Evolutionary conservation across 2,113 vertebrate species (phyloP), one percentile per base, ranked within the genome.

Genomic region (Scatophagus argus): DNA sequence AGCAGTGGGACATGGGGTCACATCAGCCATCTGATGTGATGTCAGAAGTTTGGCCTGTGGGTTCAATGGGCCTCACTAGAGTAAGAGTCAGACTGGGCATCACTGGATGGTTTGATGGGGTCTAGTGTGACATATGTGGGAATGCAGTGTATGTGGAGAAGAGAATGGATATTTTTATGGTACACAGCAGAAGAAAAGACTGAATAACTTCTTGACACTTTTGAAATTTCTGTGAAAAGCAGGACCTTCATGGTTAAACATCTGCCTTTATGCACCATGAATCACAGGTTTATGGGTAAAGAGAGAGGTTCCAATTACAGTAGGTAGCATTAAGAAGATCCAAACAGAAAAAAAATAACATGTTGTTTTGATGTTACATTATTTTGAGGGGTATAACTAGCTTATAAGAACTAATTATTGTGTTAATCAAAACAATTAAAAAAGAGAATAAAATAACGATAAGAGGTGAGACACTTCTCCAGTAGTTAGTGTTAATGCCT

Each of bases 1-100:
- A 89, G 79, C 43, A n/a, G 38, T 60, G 61, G 66, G 77, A 92
- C 85, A 82, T 43, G 59, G 73, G 85, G 75, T 79, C 88, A 86
- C 78, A 74, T 83, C 79, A 74, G 75, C 63, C 59, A 52, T 78
- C 76, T 80, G 71, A 83, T 81, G 65, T 51, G 55, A 72, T 82
- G 85, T 90, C 89, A 91, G 55, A 67, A 59, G 14, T 56, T 21
- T 76, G 31, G 64, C 66, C 49, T 61, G 31, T 0, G 34, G 55
- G 55, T 81, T 81, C 68, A 70, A 19, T 36, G 16, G 32, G 64
- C 27, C 47, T 79, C 60, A 21, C 27, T 10, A 63, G 61, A 73
- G 51, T 74, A n/a, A 41, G 25, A 64, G 69, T 68, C 41, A 59
- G 34, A 44, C 31, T 58, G 43, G 66, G 31, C 16, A 29, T 23